Percentiles rank a stretch among this genome's conserved stretches.
Evolutionary conservation across 2,888 invertebrate species (phyloP).

Genomic region (Deroplatys truncata): DNA sequence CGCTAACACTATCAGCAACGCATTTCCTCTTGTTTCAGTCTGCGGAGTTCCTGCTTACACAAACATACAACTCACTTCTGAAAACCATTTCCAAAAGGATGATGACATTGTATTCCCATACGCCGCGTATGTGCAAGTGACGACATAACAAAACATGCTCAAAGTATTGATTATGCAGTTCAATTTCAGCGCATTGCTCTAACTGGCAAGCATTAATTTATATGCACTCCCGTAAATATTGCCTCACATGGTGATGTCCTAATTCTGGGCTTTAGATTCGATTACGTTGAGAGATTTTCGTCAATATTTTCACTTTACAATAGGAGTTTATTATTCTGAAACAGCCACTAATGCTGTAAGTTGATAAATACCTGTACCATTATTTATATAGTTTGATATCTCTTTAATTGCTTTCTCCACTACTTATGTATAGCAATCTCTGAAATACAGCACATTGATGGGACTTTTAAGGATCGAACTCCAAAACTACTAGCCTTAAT

Average conservation of each 20-base stretch:
- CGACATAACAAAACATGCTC: neutral
- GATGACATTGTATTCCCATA: neutral
- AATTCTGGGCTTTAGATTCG: neutral
- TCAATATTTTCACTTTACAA: too few species aligned
- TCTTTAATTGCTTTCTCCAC: too few species aligned
- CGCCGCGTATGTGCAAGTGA: neutral
- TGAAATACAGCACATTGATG: too few species aligned
- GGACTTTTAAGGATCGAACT: too few species aligned
- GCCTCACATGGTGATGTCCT: neutral
- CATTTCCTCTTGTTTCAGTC: neutral
- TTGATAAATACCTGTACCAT: too few species aligned
- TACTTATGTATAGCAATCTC: too few species aligned
- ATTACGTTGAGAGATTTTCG: too few species aligned
- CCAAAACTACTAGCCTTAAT: too few species aligned
- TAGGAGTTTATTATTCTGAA: too few species aligned
- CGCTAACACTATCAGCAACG: neutral
- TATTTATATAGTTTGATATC: too few species aligned
- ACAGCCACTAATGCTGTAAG: too few species aligned
- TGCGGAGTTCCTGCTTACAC: neutral
- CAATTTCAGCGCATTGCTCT: neutral
- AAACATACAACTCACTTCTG: neutral
- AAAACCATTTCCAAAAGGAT: neutral
- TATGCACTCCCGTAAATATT: neutral
- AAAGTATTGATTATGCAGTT: neutral
- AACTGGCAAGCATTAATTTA: neutral